A percentile compares a stretch with the other conserved stretches of the same genome.
Evolutionary conservation across 2,797 vertebrate species (phyloP).

Genomic region (Lacerta bilineata): DNA sequence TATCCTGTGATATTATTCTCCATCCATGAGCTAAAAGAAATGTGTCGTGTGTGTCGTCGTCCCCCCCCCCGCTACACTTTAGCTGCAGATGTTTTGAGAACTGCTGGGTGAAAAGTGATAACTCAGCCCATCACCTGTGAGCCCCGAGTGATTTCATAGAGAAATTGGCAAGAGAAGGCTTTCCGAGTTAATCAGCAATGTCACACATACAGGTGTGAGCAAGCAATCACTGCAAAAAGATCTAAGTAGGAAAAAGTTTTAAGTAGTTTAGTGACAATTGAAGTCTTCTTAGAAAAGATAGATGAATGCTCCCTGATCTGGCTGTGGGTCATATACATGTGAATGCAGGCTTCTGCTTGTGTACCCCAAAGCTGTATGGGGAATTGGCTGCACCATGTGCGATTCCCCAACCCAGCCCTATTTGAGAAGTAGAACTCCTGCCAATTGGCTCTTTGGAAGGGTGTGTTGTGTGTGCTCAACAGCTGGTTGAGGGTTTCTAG

Average conservation of each 20-base stretch:
- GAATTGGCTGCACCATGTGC: not conserved
- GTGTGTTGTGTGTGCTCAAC: not conserved
- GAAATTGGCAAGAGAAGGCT: constrained; percentile 45
- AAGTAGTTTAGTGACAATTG: constrained; percentile 27
- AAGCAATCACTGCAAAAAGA: constrained; percentile 19
- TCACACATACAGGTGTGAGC: constrained; percentile 54
- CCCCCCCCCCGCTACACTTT: not conserved
- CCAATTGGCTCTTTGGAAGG: not conserved
- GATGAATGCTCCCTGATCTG: not conserved
- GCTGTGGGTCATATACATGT: not conserved
- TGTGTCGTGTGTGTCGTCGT: constrained; percentile 32
- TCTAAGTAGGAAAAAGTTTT: not conserved
- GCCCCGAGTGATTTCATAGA: constrained; percentile 11
- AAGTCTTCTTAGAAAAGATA: not conserved
- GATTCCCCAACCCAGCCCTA: not conserved
- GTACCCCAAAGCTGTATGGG: not conserved
- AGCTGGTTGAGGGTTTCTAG: not conserved
- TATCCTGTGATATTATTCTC: constrained; percentile 51
- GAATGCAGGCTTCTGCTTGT: not conserved
- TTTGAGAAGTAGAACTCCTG: not conserved
- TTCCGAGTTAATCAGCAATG: constrained; percentile 55
- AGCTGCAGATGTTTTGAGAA: constrained; percentile 22
- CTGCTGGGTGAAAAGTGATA: constrained; percentile 22
- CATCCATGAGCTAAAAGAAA: not conserved
- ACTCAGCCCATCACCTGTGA: constrained; percentile 42